phyloP scores from a whole-genome alignment of 1,140 invertebrate species.

The Patella vulgata region DNA sequence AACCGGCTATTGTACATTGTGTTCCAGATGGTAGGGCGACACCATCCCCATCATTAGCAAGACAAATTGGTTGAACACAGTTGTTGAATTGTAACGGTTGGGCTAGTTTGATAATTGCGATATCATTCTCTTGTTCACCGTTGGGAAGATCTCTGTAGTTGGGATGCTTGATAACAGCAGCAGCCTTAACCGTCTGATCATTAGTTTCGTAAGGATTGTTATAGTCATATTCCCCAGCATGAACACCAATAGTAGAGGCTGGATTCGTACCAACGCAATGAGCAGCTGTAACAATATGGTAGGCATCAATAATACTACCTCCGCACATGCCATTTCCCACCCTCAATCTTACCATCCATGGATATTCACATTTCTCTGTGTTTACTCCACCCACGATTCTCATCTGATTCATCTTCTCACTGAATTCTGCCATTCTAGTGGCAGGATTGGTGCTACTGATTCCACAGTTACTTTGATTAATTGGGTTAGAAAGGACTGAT shows the following conservation, averaged over 20 bases:
- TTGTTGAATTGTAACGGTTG: constrained; percentile 2
- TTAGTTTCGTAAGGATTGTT: background rate
- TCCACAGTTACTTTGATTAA: too few relatives aligned
- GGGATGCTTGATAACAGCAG: background rate
- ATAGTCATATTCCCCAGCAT: too few relatives aligned
- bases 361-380: background rate
- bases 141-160: background rate
- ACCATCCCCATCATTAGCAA: background rate
- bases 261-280: constrained; percentile 1
- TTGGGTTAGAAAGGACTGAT: too few relatives aligned
- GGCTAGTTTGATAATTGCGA: constrained; percentile 6
- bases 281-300: constrained; percentile 10
- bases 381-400: background rate
- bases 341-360: constrained; percentile 6
- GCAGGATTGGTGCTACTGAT: too few relatives aligned
- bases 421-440: too few relatives aligned
- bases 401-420: too few relatives aligned
- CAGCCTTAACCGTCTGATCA: background rate
- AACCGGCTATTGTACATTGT: background rate
- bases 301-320: constrained; percentile 9
- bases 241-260: background rate
- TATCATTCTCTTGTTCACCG: constrained; percentile 5
- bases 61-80: constrained; percentile 2
- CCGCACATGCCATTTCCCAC: background rate
- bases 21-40: too few relatives aligned